Evolutionary conservation across 2,113 vertebrate species (phyloP), one percentile per base, ranked within the genome.

Genomic region (Sinocyclocheilus grahami): DNA sequence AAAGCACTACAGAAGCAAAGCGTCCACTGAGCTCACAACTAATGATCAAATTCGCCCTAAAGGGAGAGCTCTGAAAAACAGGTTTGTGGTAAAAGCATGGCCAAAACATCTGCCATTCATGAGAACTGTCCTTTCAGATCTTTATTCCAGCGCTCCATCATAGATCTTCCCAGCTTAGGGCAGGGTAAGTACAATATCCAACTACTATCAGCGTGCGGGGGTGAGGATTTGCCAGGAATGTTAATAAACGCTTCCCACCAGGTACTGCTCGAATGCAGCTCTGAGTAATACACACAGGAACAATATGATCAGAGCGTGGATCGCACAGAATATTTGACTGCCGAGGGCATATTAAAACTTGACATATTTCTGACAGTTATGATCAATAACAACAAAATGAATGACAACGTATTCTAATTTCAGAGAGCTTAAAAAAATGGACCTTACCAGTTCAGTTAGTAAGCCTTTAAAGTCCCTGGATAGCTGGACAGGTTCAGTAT

Each of bases 71-170:
- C 48, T 84, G 20, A 75, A 85, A 39, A 87, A 87, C 78, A 86
- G 62, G 77, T 82, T 62, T 67, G 5, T 63, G 75, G 9, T 48
- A 18, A 67, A 72, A 88, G 77, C 90, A 84, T 79, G 22, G 79
- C 74, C 75, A 76, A 90, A 92, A 91, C 92, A 92, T 91, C 90
- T 93, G 91, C 82, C 24, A 77, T 27, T 33, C 27, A 87, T 87
- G 86, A 55, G 20, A 55, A 72, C 24, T n/a, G 30, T 83, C 62
- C 79, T 87, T 88, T 20, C 22, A 84, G 74, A 78, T 48, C 89
- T 83, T 85, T 87, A 78, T 65, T 86, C 77, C 62, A 46, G 75
- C 91, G 78, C 16, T 37, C 76, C 4, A 30, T 33, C 33, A 60
- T 42, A 78, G 53, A 46, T 82, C 60, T 78, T 7, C 48, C 55